A percentile compares a stretch with the other conserved stretches of the same genome.
These are phyloP conservation scores for Ictalurus furcatus DNA, from an alignment of 2,113 vertebrate genomes.

Conservation along the genomic window DNA sequence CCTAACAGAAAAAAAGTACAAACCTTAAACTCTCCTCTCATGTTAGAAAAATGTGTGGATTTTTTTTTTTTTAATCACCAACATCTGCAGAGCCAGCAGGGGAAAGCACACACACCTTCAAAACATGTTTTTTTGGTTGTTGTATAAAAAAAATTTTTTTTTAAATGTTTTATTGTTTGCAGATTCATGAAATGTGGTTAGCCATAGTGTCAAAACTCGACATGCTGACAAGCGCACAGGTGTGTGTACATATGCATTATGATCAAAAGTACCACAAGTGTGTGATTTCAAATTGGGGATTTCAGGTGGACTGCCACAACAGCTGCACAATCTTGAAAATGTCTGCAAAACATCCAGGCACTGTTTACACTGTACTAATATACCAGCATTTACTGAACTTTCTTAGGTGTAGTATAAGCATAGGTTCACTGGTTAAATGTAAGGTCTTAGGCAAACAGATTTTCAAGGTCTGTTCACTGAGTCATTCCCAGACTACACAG, in stretches of 20 bases:
- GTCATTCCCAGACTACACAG: slow-evolving; percentile 35
- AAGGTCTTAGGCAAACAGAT: not conserved
- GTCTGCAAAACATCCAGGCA: slow-evolving; percentile 1
- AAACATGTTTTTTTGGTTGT: not conserved
- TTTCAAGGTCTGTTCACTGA: not conserved
- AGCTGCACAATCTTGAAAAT: slow-evolving; percentile 29
- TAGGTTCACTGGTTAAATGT: not conserved
- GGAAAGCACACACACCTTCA: slow-evolving; percentile 4
- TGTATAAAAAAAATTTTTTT: not conserved
- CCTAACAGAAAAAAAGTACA: not conserved
- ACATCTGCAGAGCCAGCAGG: slow-evolving; percentile 12
- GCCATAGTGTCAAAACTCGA: not conserved
- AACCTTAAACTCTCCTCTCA: not conserved
- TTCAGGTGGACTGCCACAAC: slow-evolving; percentile 39
- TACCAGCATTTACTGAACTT: not conserved
- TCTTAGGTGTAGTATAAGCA: not conserved
- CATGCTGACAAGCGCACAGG: slow-evolving; percentile 37
- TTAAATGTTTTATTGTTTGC: not conserved
- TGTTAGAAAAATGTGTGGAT: slow-evolving; percentile 2
- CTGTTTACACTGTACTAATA: not conserved
- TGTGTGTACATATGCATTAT: slow-evolving; percentile 3
- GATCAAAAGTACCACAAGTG: slow-evolving; percentile 32
- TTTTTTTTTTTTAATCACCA: not conserved
- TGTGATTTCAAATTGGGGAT: slow-evolving; percentile 51
- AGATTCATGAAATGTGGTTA: slow-evolving; percentile 44